These are phyloP conservation scores for Disparrhopalites patrizii DNA, from an alignment of 2,888 invertebrate genomes.

Conservation along the genomic window DNA sequence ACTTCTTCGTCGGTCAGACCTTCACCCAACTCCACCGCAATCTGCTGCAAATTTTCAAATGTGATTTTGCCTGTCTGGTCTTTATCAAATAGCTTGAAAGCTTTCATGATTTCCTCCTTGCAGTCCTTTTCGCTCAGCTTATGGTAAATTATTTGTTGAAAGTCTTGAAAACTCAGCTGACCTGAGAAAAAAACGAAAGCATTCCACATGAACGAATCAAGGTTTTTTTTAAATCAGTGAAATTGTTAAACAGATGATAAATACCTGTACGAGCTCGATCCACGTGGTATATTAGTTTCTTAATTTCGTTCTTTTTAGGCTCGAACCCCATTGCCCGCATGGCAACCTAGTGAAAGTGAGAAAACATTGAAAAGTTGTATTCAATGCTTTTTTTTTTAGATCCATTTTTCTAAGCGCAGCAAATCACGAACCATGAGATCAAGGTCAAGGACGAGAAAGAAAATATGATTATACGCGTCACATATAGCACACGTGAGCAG, in stretches of 20 bases:
- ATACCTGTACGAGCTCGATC: conserved; percentile 81
- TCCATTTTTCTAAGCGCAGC: no score
- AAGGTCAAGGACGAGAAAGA: no score
- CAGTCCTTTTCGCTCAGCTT: conserved; percentile 96
- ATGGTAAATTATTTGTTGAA: conserved; percentile 77
- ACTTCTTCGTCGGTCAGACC: conserved; percentile 92
- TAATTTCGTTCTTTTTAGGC: conserved; percentile 95
- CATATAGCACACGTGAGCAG: neutral
- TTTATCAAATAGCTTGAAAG: conserved; percentile 94
- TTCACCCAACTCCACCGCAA: conserved; percentile 91
- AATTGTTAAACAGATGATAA: neutral
- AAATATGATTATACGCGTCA: no score
- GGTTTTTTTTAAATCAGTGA: neutral
- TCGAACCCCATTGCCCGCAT: conserved; percentile 95
- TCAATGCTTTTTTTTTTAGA: no score
- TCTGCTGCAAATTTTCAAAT: conserved; percentile 86
- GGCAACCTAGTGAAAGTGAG: conserved; percentile 67
- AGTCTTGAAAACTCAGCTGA: conserved; percentile 78
- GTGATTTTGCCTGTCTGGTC: conserved; percentile 95
- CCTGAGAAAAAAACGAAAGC: conserved; percentile 49
- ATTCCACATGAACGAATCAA: neutral
- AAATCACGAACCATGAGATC: no score
- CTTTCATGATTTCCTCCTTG: conserved; percentile 92
- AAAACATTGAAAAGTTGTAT: no score
- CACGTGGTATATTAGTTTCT: conserved; percentile 85